Conservation (phyloP, 2,888 invertebrate species). For the Synanthedon andrenaeformis region DNA sequence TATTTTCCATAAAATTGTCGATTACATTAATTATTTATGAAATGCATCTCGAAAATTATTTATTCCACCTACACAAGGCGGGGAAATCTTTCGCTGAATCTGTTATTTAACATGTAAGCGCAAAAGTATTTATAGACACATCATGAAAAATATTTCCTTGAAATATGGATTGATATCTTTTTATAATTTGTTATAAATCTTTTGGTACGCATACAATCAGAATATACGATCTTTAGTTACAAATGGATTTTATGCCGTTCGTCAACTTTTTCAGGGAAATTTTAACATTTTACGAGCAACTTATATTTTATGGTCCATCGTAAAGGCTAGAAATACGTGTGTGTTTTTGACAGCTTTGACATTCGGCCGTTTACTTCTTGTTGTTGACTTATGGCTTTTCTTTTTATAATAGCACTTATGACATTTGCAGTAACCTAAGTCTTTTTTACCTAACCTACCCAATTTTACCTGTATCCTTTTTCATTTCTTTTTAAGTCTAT, state of each 20-base stretch:
- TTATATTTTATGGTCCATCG: constrained; percentile 46
- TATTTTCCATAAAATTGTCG: background rate
- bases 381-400: constrained; percentile 23
- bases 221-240: background rate
- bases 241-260: background rate
- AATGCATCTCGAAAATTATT: too few species aligned
- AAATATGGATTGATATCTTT: too few species aligned
- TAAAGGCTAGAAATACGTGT: constrained; percentile 47
- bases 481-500: too few species aligned
- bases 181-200: too few species aligned
- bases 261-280: constrained; percentile 26
- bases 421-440: background rate
- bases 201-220: too few species aligned
- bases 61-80: too few species aligned
- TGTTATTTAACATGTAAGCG: too few species aligned
- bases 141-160: too few species aligned
- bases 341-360: constrained; percentile 31
- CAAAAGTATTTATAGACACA: too few species aligned
- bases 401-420: constrained; percentile 13
- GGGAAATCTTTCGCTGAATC: too few species aligned
- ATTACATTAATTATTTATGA: too few species aligned
- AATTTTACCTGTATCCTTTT: background rate
- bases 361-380: constrained; percentile 33
- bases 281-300: constrained; percentile 41
- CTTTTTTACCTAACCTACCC: background rate